Evolutionary conservation across 2,113 vertebrate species (phyloP).

Genomic region (Anguilla rostrata): DNA sequence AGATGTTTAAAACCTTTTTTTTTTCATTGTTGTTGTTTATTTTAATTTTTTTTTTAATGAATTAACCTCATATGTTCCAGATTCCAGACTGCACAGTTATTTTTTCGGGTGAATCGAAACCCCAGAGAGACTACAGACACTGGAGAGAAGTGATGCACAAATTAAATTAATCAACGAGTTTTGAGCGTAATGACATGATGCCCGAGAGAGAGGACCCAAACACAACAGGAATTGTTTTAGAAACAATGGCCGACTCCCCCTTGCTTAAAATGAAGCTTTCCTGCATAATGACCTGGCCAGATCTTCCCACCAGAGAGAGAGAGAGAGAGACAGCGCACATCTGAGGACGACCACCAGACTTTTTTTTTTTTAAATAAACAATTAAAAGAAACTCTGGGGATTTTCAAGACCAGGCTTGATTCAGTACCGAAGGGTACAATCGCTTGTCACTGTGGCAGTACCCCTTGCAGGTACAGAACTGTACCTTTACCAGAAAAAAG

Average conservation of each 20-base stretch:
- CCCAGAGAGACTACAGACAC: background rate
- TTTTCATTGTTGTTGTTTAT: background rate
- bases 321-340: background rate
- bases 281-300: conserved; percentile 3
- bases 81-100: background rate
- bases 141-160: background rate
- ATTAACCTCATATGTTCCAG: background rate
- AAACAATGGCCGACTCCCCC: background rate
- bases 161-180: conserved; percentile 15
- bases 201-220: background rate
- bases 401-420: too few species aligned
- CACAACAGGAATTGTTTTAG: conserved; percentile 15
- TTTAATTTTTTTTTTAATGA: background rate
- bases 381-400: background rate
- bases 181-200: background rate
- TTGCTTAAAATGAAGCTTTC: conserved; percentile 8
- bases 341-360: conserved; percentile 1
- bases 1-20: background rate
- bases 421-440: too few species aligned
- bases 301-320: background rate
- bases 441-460: background rate
- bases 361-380: background rate
- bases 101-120: background rate
- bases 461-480: too few species aligned
- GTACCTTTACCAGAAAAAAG: too few species aligned